Evolutionary conservation across 2,797 vertebrate species (phyloP).

Genomic region (Crenichthys baileyi): DNA sequence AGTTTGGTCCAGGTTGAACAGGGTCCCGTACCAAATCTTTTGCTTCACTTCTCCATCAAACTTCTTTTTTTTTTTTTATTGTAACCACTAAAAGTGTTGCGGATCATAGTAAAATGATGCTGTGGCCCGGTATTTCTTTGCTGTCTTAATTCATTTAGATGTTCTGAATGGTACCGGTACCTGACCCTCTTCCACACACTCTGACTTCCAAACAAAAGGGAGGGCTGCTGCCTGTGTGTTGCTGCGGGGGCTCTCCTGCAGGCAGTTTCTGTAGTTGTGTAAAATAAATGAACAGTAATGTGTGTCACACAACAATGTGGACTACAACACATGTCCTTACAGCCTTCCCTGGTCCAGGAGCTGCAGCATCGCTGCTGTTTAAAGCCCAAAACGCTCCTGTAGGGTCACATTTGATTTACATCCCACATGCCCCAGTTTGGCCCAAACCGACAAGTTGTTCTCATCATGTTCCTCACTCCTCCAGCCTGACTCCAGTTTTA

Average conservation of each 20-base stretch:
- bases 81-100: neutral
- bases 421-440: too few relatives aligned
- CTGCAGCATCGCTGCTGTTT: too few relatives aligned
- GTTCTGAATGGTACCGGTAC: constrained; percentile 31
- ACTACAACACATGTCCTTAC: too few relatives aligned
- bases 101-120: neutral
- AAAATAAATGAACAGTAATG: neutral
- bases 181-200: neutral
- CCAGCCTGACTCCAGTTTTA: too few relatives aligned
- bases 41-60: neutral
- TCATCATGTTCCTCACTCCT: too few relatives aligned
- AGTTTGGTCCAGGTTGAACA: constrained; percentile 8
- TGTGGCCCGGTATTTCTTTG: neutral
- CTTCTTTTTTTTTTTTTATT: neutral
- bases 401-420: too few relatives aligned
- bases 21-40: neutral
- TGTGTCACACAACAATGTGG: too few relatives aligned
- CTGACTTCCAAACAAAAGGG: constrained; percentile 1
- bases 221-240: neutral
- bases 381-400: too few relatives aligned
- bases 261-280: neutral
- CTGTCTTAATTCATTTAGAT: neutral
- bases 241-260: neutral
- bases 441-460: too few relatives aligned
- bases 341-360: too few relatives aligned